Base-by-base conservation (phyloP, 2,888 invertebrate genomes). In the Tinea trinotella region DNA sequence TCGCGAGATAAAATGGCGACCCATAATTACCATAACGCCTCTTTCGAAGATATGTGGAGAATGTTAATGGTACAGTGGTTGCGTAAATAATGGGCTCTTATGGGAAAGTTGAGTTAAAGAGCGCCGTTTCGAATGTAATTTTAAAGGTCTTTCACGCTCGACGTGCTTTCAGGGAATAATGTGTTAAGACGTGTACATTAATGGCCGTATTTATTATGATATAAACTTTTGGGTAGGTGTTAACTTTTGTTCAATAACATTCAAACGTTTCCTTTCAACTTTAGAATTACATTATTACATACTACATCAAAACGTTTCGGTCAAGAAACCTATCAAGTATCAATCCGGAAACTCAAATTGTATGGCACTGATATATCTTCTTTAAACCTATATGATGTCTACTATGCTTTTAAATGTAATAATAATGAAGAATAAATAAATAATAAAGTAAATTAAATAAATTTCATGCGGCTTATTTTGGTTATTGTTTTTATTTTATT, bases 51-150 rank as follows among this genome's bases (percentile, higher is more conserved):
- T 84, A 84, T 82, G 84, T 83, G 77, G 81, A 79, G 81, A 81
- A 82, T 85, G 81, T 83, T 84, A 84, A 85, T 83, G 84, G 83
- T 83, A 80, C 83, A 77, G 77, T 84, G 77, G 76, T 77, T 83
- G 64, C 76, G 82, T 83, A 83, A 85, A 85, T 85, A 84, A 85
- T 85, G 82, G 84, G 76, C 83, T 84, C 83, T 83, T 85, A 82
- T 83, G 82, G 81, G 82, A 83, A 85, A 85, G 76, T 85, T 85
- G 49, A 56, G 76, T 76, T 76, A 76, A 76, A 79, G 80, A 80
- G 81, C 82, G 81, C 74, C 83, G 84, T 83, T 82, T 84, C 82
- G 81, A 79, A 76, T 79, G 80, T 84, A 83, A 83, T 83, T 84
- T 82, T 80, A 81, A 82, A 76, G 82, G 81, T 19, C 40, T 65